Evolutionary conservation across 2,113 vertebrate species (phyloP).

Genomic region (Zapus hudsonius): DNA sequence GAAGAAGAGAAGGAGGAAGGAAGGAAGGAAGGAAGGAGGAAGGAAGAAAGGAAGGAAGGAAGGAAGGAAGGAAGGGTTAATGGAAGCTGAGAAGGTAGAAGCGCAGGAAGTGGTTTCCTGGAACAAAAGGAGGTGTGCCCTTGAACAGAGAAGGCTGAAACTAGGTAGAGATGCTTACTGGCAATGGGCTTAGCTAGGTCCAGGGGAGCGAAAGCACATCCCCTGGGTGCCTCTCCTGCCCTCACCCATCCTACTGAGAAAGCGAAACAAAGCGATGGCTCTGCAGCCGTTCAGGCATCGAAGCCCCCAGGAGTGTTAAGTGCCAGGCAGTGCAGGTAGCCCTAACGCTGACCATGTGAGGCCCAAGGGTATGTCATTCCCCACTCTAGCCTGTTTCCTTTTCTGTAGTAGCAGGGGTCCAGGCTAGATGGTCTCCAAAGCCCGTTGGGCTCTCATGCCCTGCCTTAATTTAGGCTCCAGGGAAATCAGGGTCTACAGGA

Average conservation of each 20-base stretch:
- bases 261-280: background rate
- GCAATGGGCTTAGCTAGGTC: background rate
- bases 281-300: background rate
- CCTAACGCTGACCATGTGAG: background rate
- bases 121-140: background rate
- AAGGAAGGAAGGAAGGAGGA: no score
- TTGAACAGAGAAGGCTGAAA: background rate
- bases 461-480: background rate
- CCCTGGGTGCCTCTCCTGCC: background rate
- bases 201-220: background rate
- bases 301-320: background rate
- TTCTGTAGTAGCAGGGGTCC: background rate
- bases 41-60: no score
- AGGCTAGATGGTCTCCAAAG: background rate
- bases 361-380: background rate
- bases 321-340: background rate
- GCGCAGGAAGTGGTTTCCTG: background rate
- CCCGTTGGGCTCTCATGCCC: background rate
- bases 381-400: background rate
- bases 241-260: background rate
- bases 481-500: slow-evolving; percentile 19
- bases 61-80: background rate
- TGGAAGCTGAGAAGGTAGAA: background rate
- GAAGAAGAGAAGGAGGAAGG: no score
- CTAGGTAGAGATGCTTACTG: background rate